Evolutionary conservation across 92 coral and sea anemone species (phyloP), one percentile per base, ranked within the genome.

Genomic region (Porites rus): DNA sequence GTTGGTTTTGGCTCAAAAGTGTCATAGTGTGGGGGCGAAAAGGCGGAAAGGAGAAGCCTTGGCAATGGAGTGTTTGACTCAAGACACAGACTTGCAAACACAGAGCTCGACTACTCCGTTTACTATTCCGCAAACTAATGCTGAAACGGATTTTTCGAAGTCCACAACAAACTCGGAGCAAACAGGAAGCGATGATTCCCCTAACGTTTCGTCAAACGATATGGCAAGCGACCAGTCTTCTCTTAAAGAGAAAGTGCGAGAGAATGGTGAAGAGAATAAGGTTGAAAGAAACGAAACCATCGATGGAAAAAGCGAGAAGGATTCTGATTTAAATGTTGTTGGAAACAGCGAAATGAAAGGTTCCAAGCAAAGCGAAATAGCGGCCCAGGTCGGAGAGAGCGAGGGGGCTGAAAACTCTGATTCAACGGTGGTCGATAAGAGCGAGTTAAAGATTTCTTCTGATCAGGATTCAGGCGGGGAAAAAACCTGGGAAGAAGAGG

Each of bases 41-140:
- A 83, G 74, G 60, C 87, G 73, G 2, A 83, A 83, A 25, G 87
- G 87, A 10, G 87, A 83, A 54, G 74, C 72, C 28, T 46, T 24
- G 17, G 25, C 53, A 16, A 65, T 24, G 51, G 80, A 74, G 24
- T 83, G 87, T 43, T 51, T 73, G 14, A 62, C 63, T 50, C 53
- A 63, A 25, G 80, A 19, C 8, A 7, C 65, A 12, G 63, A 16
- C 51, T 51, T 10, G 19, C 71, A 64, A 65, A 38, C 18, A 31
- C 46, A 58, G 67, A 20, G 43, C 18, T n/a, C 61, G 1, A 78
- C 1, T 54, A 22, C 53, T 9, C 76, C 28, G 12, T 7, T 22
- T 18, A 21, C 25, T 38, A 50, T 3, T 8, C 18, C 56, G 67
- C 58, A 59, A 38, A 4, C 43, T 31, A 51, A 56, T 0, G 31